These are phyloP conservation scores for Centropus unirufus DNA, from an alignment of 2,113 vertebrate species.

Conservation along the genomic window DNA sequence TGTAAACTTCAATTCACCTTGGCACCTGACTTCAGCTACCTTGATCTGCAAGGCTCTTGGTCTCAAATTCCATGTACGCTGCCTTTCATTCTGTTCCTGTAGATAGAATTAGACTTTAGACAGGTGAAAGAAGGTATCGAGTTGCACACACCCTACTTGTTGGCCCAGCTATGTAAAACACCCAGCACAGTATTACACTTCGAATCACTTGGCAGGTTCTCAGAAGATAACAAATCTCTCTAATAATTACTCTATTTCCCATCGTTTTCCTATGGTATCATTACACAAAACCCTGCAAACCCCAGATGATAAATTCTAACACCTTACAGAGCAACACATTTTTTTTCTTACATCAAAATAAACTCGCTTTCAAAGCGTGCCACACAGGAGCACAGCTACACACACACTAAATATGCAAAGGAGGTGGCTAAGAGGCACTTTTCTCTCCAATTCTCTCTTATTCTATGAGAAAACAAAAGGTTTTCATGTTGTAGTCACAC, in stretches of 20 bases:
- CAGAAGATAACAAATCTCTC: background rate
- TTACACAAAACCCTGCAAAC: background rate
- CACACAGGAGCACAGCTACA: background rate
- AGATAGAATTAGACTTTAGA: background rate
- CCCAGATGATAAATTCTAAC: background rate
- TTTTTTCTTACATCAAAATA: background rate
- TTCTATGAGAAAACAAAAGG: background rate
- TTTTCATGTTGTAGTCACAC: background rate
- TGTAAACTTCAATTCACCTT: background rate
- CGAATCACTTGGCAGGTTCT: background rate
- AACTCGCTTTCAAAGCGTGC: rapidly evolving
- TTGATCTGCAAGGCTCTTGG: background rate
- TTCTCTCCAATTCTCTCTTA: background rate
- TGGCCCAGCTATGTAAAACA: background rate
- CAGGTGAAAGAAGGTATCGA: background rate
- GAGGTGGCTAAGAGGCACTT: background rate
- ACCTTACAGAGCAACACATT: background rate
- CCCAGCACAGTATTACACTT: background rate
- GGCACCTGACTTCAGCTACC: background rate
- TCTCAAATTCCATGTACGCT: background rate
- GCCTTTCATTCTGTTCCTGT: background rate
- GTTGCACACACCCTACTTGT: background rate
- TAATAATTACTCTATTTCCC: background rate
- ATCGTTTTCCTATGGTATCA: background rate
- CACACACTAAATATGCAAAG: background rate